Evolutionary conservation across 2,888 invertebrate genomes (phyloP).

Genomic region (Penaeus monodon): DNA sequence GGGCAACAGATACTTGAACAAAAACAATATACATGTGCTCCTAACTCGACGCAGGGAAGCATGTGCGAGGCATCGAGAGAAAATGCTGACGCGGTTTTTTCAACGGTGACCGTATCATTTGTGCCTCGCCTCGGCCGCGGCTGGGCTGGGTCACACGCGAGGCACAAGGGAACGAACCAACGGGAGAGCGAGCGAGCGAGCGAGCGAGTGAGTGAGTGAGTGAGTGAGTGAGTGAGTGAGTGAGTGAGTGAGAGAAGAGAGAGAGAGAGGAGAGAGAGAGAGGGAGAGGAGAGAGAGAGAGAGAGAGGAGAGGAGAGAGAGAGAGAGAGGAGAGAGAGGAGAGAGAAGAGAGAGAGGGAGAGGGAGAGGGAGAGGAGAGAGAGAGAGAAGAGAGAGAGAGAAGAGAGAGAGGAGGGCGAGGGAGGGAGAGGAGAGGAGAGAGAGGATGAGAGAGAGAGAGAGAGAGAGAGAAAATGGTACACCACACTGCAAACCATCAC

Average conservation of each 20-base stretch:
- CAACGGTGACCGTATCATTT: too few relatives aligned
- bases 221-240: not conserved
- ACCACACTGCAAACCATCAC: too few relatives aligned
- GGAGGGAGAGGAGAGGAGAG: not conserved
- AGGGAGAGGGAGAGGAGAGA: not conserved
- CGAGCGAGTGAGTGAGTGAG: not conserved
- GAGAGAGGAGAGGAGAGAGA: not conserved
- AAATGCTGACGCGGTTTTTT: too few relatives aligned
- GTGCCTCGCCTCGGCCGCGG: not conserved
- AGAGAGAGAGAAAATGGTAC: slow-evolving; percentile 2
- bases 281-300: not conserved
- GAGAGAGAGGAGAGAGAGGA: not conserved
- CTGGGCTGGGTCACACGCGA: not conserved
- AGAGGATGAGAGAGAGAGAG: not conserved
- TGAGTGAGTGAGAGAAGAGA: not conserved
- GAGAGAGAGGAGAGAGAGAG: not conserved
- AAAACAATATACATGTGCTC: too few relatives aligned
- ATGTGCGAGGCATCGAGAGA: too few relatives aligned
- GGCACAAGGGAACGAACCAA: not conserved
- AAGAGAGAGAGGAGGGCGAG: not conserved
- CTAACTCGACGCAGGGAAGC: too few relatives aligned
- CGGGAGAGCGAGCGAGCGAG: not conserved
- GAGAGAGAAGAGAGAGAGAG: not conserved
- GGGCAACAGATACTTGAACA: too few relatives aligned
- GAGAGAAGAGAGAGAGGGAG: not conserved